phyloP scores from a whole-genome alignment of 2,113 vertebrate genomes.

The Astatotilapia flaviijosephi region DNA sequence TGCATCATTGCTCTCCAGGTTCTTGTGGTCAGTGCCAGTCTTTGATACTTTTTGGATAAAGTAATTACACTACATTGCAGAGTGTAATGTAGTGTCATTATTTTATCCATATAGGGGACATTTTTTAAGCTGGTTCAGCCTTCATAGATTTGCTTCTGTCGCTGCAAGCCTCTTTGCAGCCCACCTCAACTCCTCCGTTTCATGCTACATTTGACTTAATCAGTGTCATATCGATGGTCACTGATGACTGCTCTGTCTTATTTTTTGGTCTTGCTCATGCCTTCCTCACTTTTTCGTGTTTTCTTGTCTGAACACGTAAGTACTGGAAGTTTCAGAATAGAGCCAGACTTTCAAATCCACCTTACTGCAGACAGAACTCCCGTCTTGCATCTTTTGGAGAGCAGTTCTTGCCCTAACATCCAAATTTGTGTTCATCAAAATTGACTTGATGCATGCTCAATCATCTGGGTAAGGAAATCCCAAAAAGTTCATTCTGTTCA shows the following conservation, averaged over 20 bases:
- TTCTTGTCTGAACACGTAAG: neutral
- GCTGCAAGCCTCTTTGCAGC: neutral
- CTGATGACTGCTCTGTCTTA: neutral
- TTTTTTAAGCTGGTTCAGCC: neutral
- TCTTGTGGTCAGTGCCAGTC: neutral
- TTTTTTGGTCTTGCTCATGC: neutral
- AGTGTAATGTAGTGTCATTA: neutral
- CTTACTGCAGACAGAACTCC: neutral
- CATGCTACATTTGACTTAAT: neutral
- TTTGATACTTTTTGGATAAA: neutral
- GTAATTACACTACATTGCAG: neutral
- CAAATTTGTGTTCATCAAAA: neutral
- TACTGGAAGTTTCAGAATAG: neutral
- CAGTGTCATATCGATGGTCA: neutral
- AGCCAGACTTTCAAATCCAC: neutral
- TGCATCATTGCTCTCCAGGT: neutral
- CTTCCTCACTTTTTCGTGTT: neutral
- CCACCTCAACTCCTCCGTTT: neutral
- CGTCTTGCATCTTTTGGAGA: neutral
- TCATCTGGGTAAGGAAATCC: neutral
- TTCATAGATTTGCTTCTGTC: neutral
- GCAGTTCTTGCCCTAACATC: neutral
- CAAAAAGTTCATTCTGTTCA: neutral
- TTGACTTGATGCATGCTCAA: neutral
- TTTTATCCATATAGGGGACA: neutral